Evolutionary conservation across 2,888 invertebrate genomes (phyloP).

Genomic region (Kryphioiulus occultus): DNA sequence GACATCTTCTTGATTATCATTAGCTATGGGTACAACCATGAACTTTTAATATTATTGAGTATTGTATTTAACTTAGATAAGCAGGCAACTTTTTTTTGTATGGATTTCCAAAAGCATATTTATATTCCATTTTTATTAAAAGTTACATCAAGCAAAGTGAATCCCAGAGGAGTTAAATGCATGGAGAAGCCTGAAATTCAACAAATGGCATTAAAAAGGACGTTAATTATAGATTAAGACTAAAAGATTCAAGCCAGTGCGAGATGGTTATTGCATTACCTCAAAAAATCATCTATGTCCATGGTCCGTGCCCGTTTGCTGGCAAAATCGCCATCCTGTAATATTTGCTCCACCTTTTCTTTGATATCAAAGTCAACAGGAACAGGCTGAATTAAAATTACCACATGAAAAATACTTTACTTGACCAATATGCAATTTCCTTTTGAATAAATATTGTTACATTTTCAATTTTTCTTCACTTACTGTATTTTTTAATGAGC

Average conservation of each 20-base stretch:
- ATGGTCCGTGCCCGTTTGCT: slow-evolving; percentile 87
- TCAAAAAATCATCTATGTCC: slow-evolving; percentile 92
- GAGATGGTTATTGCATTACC: slow-evolving; percentile 48
- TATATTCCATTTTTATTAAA: background rate
- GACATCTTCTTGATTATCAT: no score
- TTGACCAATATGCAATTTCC: background rate
- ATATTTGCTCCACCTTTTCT: slow-evolving; percentile 76
- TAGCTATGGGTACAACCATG: no score
- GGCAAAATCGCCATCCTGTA: slow-evolving; percentile 73
- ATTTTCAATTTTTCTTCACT: background rate
- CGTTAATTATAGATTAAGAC: no score
- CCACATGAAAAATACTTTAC: background rate
- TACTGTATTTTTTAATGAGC: slow-evolving; percentile 64
- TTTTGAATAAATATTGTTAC: slow-evolving; percentile 1
- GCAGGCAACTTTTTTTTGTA: no score
- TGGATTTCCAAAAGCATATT: background rate
- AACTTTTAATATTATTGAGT: no score
- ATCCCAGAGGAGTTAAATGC: slow-evolving; percentile 48
- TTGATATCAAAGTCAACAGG: slow-evolving; percentile 83
- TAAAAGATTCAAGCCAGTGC: no score
- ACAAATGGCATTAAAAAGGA: background rate
- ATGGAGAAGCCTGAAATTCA: slow-evolving; percentile 48
- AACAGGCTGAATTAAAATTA: slow-evolving; percentile 66
- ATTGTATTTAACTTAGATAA: no score
- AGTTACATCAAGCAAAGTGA: slow-evolving; percentile 47